phyloP scores from a whole-genome alignment of 2,888 invertebrate species.

The Yponomeuta sedellus region DNA sequence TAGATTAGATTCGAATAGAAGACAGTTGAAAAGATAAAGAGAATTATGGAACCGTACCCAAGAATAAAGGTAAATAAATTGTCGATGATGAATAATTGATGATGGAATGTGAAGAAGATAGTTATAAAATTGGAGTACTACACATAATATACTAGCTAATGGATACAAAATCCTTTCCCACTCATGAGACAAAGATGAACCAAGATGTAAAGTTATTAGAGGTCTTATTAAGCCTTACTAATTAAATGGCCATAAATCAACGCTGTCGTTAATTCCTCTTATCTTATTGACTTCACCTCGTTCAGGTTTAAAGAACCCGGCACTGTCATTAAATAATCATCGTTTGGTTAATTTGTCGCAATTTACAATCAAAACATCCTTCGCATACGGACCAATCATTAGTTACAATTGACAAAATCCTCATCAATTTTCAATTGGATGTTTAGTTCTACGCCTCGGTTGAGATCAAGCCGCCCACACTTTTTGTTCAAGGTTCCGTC shows the following conservation, averaged over 20 bases:
- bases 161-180: too few relatives aligned
- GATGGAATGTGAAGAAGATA: background rate
- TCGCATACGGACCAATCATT: conserved; percentile 8
- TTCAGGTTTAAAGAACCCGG: background rate
- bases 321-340: conserved; percentile 5
- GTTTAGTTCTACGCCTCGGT: conserved; percentile 6
- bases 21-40: background rate
- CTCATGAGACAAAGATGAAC: too few relatives aligned
- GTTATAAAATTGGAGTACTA: too few relatives aligned
- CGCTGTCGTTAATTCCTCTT: background rate
- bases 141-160: too few relatives aligned
- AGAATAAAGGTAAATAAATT: background rate
- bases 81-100: background rate
- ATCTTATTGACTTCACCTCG: background rate
- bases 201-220: too few relatives aligned
- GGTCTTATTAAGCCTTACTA: too few relatives aligned
- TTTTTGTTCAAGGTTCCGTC: conserved; percentile 9
- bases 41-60: background rate
- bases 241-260: too few relatives aligned
- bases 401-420: conserved; percentile 12
- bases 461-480: conserved; percentile 6
- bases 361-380: conserved; percentile 12
- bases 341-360: background rate
- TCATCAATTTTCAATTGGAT: conserved; percentile 9
- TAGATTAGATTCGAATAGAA: too few relatives aligned